phyloP scores from a whole-genome alignment of 2,797 vertebrate species.

The Melopsittacus undulatus region DNA sequence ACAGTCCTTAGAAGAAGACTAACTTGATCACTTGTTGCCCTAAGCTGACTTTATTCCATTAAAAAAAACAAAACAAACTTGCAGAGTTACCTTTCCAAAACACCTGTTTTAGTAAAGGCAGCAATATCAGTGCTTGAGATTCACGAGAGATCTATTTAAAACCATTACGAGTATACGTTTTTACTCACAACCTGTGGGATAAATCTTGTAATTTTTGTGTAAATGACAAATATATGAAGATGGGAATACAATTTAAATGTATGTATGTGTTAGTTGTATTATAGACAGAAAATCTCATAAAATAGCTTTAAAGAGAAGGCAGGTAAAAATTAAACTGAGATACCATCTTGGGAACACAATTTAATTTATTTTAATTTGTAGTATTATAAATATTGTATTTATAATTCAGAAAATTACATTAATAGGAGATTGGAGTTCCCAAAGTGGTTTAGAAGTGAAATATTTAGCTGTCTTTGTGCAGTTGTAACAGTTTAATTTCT shows the following conservation, averaged over 20 bases:
- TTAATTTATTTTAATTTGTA: constrained; percentile 34
- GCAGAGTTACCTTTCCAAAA: background rate
- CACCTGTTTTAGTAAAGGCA: background rate
- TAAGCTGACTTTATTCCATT: constrained; percentile 4
- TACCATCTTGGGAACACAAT: background rate
- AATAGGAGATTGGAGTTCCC: background rate
- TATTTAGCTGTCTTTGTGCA: background rate
- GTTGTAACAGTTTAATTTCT: background rate
- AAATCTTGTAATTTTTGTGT: constrained; percentile 9
- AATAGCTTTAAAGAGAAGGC: background rate
- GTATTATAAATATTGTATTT: constrained; percentile 34
- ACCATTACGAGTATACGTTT: background rate
- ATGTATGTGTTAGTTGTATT: background rate
- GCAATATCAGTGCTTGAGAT: background rate
- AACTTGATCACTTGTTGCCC: background rate
- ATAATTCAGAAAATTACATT: background rate
- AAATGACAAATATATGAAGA: background rate
- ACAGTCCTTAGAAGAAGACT: background rate
- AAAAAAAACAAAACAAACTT: background rate
- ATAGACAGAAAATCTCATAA: background rate
- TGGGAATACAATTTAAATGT: background rate
- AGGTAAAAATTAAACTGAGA: background rate
- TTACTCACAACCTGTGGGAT: background rate
- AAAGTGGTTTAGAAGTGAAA: background rate
- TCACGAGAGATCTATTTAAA: constrained; percentile 19